phyloP scores from a whole-genome alignment of 2,797 vertebrate genomes.

The Anniella stebbinsi region DNA sequence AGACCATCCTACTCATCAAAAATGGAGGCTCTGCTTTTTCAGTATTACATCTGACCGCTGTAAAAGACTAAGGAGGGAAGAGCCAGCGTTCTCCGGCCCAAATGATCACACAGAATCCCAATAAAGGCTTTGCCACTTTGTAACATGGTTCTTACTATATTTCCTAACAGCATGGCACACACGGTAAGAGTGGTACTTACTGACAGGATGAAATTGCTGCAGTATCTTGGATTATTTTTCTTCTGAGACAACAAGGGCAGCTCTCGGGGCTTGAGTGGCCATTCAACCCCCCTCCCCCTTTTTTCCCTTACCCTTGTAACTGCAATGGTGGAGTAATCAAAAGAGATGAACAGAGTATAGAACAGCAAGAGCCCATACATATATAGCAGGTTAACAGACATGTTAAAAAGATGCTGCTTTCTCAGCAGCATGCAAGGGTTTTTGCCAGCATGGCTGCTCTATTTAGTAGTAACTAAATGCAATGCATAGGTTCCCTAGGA shows the following conservation, averaged over 20 bases:
- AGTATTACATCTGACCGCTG: not conserved
- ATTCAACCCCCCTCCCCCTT: not conserved
- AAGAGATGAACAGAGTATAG: not conserved
- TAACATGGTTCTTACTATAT: too few relatives aligned
- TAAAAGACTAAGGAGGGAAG: not conserved
- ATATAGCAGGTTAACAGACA: not conserved
- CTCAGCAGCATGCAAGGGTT: not conserved
- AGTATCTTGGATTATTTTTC: not conserved
- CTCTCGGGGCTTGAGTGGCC: fast-evolving
- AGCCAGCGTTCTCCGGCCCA: not conserved
- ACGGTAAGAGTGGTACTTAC: not conserved
- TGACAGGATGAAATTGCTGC: not conserved
- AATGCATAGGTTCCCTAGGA: not conserved
- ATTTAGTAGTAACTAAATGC: not conserved
- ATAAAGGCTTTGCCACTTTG: not conserved
- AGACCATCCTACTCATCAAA: slow-evolving; percentile 11
- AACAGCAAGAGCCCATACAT: not conserved
- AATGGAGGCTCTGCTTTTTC: not conserved
- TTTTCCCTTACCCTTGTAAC: not conserved
- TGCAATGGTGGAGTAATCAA: not conserved
- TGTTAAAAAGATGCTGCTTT: not conserved
- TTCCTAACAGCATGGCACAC: too few relatives aligned
- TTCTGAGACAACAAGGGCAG: not conserved
- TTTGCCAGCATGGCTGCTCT: not conserved
- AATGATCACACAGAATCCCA: not conserved